phyloP scores from a whole-genome alignment of 2,888 invertebrate genomes.

The Lepidonotus clava region DNA sequence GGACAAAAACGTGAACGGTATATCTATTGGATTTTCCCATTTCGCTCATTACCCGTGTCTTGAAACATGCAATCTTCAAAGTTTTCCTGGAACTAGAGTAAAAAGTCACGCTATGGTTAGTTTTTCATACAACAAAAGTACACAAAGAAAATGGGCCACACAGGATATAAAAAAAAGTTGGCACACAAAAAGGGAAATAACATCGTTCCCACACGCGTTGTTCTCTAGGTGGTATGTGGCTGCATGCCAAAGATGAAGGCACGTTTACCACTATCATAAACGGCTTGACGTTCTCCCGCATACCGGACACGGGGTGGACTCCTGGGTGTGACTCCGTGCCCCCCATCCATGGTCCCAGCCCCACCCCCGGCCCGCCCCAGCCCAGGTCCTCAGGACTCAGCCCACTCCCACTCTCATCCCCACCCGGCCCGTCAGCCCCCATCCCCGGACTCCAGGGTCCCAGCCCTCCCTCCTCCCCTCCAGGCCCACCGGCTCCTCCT shows the following conservation, averaged over 20 bases:
- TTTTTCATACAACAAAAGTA: not conserved
- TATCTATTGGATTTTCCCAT: too few species aligned
- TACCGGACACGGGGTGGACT: constrained; percentile 13
- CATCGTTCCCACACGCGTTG: not conserved
- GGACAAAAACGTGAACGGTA: too few species aligned
- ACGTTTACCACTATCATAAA: constrained; percentile 10
- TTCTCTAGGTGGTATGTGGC: not conserved
- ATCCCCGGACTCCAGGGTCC: constrained; percentile 27
- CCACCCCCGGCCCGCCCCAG: not conserved
- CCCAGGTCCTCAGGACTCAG: constrained; percentile 19
- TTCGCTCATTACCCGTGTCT: not conserved
- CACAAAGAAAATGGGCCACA: not conserved
- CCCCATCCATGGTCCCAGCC: constrained; percentile 45
- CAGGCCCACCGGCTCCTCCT: not conserved
- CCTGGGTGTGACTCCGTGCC: constrained; percentile 44
- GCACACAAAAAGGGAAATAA: not conserved
- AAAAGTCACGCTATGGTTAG: not conserved
- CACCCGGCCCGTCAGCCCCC: not conserved
- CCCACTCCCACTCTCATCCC: not conserved
- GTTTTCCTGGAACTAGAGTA: constrained; percentile 17
- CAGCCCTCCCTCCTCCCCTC: not conserved
- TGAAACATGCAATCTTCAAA: constrained; percentile 12
- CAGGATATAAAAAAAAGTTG: not conserved
- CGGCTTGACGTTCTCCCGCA: constrained; percentile 47
- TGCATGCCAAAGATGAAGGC: constrained; percentile 28